These are phyloP conservation scores for Microctenopoma lineatum DNA, from an alignment of 2,797 vertebrate species.

Conservation along the genomic window DNA sequence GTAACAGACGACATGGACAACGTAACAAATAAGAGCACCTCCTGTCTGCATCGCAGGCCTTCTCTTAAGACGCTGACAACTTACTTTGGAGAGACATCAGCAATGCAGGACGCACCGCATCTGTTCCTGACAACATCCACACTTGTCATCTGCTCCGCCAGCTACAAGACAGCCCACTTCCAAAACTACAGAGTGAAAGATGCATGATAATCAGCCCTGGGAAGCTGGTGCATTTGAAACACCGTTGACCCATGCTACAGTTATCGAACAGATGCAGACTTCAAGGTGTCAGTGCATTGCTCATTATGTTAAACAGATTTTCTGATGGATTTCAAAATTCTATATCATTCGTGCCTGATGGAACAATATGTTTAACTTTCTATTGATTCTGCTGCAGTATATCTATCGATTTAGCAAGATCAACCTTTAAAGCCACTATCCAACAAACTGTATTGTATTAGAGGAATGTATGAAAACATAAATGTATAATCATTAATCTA, in stretches of 20 bases:
- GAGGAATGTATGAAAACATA: neutral
- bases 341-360: no score
- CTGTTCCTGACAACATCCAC: conserved; percentile 50
- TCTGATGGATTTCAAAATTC: neutral
- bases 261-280: conserved; percentile 18
- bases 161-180: conserved; percentile 35
- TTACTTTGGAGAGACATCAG: conserved; percentile 24
- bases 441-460: neutral
- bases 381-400: neutral
- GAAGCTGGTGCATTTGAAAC: conserved; percentile 8
- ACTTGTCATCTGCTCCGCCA: conserved; percentile 45
- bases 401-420: neutral
- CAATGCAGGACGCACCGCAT: conserved; percentile 22
- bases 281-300: conserved; percentile 15
- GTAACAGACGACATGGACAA: neutral
- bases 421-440: neutral
- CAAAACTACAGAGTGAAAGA: conserved; percentile 15
- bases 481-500: neutral
- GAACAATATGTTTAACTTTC: neutral
- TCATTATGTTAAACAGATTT: conserved; percentile 6
- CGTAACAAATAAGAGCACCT: conserved; percentile 12
- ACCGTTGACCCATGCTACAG: conserved; percentile 17
- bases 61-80: conserved; percentile 33
- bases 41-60: neutral
- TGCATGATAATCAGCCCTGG: conserved; percentile 30